Percentiles rank a stretch among this genome's conserved stretches.
These are phyloP conservation scores for Parazoanthus atlanticus DNA, from an alignment of 92 coral and sea anemone species.

Conservation along the genomic window DNA sequence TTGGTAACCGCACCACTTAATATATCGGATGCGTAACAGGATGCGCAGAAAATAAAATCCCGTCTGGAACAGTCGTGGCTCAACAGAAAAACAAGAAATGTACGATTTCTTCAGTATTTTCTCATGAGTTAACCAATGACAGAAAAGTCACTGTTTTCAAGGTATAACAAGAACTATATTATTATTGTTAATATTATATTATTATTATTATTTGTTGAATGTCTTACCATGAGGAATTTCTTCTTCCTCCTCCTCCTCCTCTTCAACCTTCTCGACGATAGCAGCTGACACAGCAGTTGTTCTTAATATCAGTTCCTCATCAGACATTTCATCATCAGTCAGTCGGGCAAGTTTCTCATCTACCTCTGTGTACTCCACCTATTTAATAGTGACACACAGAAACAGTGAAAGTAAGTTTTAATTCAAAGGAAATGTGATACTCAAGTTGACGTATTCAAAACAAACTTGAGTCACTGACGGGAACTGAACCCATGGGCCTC, in stretches of 20 bases:
- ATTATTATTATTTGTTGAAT: neutral
- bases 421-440: neutral
- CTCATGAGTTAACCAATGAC: no score
- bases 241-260: conserved; percentile 93
- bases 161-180: neutral
- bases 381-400: neutral
- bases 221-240: conserved; percentile 85
- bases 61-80: no score
- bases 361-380: conserved; percentile 99
- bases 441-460: no score
- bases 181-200: neutral
- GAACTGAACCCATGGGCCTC: no score
- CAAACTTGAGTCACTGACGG: no score
- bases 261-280: conserved; percentile 58
- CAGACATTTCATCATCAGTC: conserved; percentile 96
- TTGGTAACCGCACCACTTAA: no score
- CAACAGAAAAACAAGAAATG: no score
- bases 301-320: conserved; percentile 66
- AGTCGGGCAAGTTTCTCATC: conserved; percentile 95
- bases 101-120: no score
- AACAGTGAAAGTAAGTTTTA: neutral
- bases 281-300: conserved; percentile 32
- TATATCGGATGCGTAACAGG: no score
- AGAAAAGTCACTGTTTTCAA: neutral
- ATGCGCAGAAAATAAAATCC: no score